Conservation (phyloP, 2,888 invertebrate species). For the Leptopterna dolabrata region DNA sequence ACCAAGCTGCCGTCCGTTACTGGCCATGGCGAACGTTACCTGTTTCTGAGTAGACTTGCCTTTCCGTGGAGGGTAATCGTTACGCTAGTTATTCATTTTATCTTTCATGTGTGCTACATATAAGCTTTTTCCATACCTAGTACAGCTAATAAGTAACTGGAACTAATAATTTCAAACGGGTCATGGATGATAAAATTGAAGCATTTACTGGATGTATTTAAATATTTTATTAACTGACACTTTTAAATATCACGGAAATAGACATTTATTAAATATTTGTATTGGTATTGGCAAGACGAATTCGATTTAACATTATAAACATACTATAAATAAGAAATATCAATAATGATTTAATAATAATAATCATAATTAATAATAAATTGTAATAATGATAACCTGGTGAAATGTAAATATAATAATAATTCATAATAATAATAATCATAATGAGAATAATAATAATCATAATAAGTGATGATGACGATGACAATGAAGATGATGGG, state of each 20-base stretch:
- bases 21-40: too few relatives aligned
- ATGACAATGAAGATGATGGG: conserved; percentile 45
- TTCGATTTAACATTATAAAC: conserved; percentile 58
- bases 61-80: too few relatives aligned
- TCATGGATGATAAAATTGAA: conserved; percentile 10
- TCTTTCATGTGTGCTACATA: too few relatives aligned
- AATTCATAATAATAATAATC: conserved; percentile 46
- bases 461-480: conserved; percentile 49
- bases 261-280: conserved; percentile 61
- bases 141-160: too few relatives aligned
- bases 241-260: conserved; percentile 60
- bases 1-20: too few relatives aligned
- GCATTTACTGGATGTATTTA: conserved; percentile 54
- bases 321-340: conserved; percentile 59
- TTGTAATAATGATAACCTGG: conserved; percentile 54
- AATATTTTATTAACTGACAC: conserved; percentile 60
- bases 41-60: too few relatives aligned
- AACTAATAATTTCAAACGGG: not conserved
- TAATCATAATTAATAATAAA: conserved; percentile 51
- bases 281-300: conserved; percentile 61
- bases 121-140: too few relatives aligned
- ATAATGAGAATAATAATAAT: conserved; percentile 57
- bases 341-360: conserved; percentile 55
- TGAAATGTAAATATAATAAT: conserved; percentile 51
- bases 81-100: too few relatives aligned